Base-by-base conservation (phyloP, 1,140 invertebrate genomes). In the Drosophila santomea region DNA sequence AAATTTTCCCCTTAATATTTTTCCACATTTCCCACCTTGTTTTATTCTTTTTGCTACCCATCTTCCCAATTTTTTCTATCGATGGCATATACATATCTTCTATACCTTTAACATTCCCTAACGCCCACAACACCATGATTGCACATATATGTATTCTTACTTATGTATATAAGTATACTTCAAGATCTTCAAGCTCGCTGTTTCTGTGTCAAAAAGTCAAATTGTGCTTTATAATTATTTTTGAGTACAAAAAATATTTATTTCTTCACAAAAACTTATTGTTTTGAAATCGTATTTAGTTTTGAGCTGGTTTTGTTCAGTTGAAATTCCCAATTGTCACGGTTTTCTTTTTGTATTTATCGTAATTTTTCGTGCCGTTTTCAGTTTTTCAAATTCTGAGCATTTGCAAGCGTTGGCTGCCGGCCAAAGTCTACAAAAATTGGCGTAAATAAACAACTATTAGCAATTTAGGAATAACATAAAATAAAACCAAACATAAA, bases 401-500 rank as follows among this genome's bases (percentile, higher is more conserved):
- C 41, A 83, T 86, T 88, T 72, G 72, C 60, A 79, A 88, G 83
- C 66, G 28, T 66, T 86, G 83, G 83, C 83, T 60, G 38, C 4
- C 12, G 11, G 61, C 83, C 83, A 86, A 88, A 88, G 83, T 86
- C 83, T 86, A 86, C 83, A 83, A 45, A 88, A 88, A 79, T 88
- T 83, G 76, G 83, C 83, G 83, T 86, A 86, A 86, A 88, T 86
- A 83, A 86, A 88, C 78, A 88, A 82, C 78, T 73, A 79, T 88
- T 88, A 88, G 83, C 83, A 83, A 75, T 79, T 82, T 78, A 69
- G 54, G 68, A 84, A 75, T 63, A 71, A 60, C 62, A 59, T 17
- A 44, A 61, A 14, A 17, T 64, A 50, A 54, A 58, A 41, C n/a
- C 48, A 74, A 74, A 62, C 41, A 52, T 60, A 32, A 8, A 32